Base-by-base conservation (phyloP, 1,140 invertebrate genomes). In the Drosophila nasuta region DNA sequence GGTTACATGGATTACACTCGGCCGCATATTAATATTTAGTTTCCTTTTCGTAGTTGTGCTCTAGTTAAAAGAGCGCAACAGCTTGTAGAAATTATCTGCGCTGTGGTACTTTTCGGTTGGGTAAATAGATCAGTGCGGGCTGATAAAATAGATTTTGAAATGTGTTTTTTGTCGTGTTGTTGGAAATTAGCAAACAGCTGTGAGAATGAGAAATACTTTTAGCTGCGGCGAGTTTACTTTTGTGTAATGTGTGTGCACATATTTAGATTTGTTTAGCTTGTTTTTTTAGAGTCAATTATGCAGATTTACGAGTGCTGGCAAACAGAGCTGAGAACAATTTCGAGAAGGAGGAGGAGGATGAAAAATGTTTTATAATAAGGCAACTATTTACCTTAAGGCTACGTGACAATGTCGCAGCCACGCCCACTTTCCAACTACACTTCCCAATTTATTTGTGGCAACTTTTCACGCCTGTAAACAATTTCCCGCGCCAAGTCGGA, bases 401-500 rank as follows among this genome's bases (percentile, higher is more conserved):
- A 69, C 65, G 71, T 48, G 56, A 45, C 11, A 41, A 28, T 3
- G 43, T n/a, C 5, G 5, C 6, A 3, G 48, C 67, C 58, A 70
- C 58, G 67, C 62, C 62, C 52, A 10, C 49, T 38, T 52, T 4
- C 13, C 10, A 15, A 20, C 48, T 28, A 15, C 35, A 54, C 48
- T 72, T 25, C 28, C 33, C 7, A 69, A 82, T 79, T 83, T 70
- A 71, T 74, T 73, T 70, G 65, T 15, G 38, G 41, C 54, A 38
- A 64, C 69, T 78, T 75, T 78, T 79, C 73, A 76, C 80, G 80
- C 76, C 60, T 69, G 46, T 62, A 66, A 67, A 58, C 63, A 67
- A 59, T 75, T 82, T 67, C 62, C 48, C 11, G 28, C 8, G 35
- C 46, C 11, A 28, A 65, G 51, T 33, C 11, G 3, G 35, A 38